phyloP scores from a whole-genome alignment of 2,113 vertebrate species.

The Piaya cayana region DNA sequence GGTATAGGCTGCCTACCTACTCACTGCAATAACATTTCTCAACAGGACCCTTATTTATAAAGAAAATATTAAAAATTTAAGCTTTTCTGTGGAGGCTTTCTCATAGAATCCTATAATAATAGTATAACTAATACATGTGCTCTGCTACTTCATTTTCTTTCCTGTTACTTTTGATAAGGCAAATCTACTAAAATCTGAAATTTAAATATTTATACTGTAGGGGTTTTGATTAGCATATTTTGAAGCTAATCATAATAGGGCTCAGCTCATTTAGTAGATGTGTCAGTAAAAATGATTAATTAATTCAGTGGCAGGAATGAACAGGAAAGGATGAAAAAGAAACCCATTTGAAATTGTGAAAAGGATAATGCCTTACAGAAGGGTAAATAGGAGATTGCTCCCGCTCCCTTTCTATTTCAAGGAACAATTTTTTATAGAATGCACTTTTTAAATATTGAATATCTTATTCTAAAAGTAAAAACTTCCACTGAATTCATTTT shows the following conservation, averaged over 20 bases:
- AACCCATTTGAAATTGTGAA: background rate
- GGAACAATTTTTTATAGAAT: background rate
- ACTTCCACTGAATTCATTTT: background rate
- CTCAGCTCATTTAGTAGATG: slow-evolving; percentile 12
- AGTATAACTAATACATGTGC: background rate
- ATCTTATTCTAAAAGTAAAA: background rate
- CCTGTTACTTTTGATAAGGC: background rate
- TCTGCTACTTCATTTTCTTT: slow-evolving; percentile 7
- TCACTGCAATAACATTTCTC: background rate
- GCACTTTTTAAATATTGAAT: background rate
- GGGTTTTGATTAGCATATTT: slow-evolving; percentile 42
- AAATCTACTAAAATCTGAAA: slow-evolving; percentile 41
- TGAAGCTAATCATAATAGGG: slow-evolving; percentile 30
- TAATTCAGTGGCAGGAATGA: slow-evolving; percentile 3
- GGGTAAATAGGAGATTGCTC: background rate
- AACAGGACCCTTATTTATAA: background rate
- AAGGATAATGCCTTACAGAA: background rate
- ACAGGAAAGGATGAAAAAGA: background rate
- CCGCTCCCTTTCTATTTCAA: background rate
- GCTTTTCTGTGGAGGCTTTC: background rate
- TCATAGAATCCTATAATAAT: background rate
- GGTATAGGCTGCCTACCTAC: background rate
- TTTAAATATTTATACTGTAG: slow-evolving; percentile 52
- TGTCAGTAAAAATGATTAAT: slow-evolving; percentile 35
- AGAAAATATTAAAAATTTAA: background rate